A percentile compares a stretch with the other conserved stretches of the same genome.
Evolutionary conservation across 2,113 vertebrate genomes (phyloP).

Genomic region (Alectura lathami): DNA sequence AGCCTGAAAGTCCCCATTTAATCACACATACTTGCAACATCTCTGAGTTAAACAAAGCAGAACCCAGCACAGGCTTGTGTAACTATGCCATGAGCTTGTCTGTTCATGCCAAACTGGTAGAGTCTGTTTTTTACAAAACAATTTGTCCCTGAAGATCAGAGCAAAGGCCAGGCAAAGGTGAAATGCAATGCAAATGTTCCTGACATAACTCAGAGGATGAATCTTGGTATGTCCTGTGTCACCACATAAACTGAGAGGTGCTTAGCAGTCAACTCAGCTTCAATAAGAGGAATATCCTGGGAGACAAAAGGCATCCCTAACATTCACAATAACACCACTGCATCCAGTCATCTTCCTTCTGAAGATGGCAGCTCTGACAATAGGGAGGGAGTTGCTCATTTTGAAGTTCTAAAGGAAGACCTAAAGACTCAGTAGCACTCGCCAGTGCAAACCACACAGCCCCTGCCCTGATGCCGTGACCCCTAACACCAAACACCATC

Average conservation of each 20-base stretch:
- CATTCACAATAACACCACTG: background rate
- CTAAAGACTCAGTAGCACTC: background rate
- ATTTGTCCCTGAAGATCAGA: background rate
- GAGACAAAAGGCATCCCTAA: background rate
- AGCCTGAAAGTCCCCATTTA: background rate
- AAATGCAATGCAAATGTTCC: background rate
- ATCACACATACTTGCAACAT: background rate
- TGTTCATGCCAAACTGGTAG: background rate
- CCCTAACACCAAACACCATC: background rate
- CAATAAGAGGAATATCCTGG: fast-evolving
- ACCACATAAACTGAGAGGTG: background rate
- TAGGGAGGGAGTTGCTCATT: background rate
- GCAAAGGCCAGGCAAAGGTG: background rate
- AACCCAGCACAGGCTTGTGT: background rate
- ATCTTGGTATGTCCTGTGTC: background rate
- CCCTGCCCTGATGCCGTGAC: background rate
- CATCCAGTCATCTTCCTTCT: background rate
- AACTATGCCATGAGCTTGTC: background rate
- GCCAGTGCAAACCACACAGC: fast-evolving
- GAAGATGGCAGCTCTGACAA: background rate
- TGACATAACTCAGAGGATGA: background rate
- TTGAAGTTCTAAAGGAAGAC: background rate
- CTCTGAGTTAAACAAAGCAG: background rate
- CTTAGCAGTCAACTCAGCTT: background rate
- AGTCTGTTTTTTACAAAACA: background rate